Base-by-base conservation (phyloP, 2,888 invertebrate genomes). In the Dendrolimus pini region DNA sequence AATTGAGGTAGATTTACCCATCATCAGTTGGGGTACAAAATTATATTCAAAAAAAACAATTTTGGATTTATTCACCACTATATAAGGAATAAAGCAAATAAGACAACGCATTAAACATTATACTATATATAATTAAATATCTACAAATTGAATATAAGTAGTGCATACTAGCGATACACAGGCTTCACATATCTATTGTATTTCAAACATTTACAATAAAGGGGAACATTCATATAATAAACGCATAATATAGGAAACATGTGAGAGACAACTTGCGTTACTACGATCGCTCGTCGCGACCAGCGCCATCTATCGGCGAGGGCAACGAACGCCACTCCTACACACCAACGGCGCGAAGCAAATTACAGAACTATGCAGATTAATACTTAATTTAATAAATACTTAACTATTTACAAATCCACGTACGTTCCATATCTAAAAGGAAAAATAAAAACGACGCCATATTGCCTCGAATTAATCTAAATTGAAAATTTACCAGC, bases 101-200 rank as follows among this genome's bases (percentile, higher is more conserved):
- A 88, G 84, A 85, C 82, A 86, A 88, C 83, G 81, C 84, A 82
- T 83, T 84, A 82, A 82, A 87, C 85, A 88, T 90, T 90, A 89
- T 86, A 87, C 88, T 90, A 89, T 89, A 85, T 85, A 89, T 89
- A 89, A 89, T 89, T 89, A 89, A 85, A 87, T 90, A 90, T 89
- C 90, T 90, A 89, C 90, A 90, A 88, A 87, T 89, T 82, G 86
- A 85, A 87, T 82, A 81, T 82, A 85, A 82, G 79, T 78, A 86
- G 86, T 88, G 87, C 88, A 83, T 82, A 81, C 87, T 85, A 86
- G 80, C 83, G 80, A 81, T 79, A 80, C 80, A 74, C 65, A 72
- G 74, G 74, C 75, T 80, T 79, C 83, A 71, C 74, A 77, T 73
- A 78, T 69, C 78, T 80, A 78, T 82, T 76, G 81, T 75, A 77